Base-by-base conservation (phyloP, 2,797 vertebrate species). In the Eulemur mongoz region DNA sequence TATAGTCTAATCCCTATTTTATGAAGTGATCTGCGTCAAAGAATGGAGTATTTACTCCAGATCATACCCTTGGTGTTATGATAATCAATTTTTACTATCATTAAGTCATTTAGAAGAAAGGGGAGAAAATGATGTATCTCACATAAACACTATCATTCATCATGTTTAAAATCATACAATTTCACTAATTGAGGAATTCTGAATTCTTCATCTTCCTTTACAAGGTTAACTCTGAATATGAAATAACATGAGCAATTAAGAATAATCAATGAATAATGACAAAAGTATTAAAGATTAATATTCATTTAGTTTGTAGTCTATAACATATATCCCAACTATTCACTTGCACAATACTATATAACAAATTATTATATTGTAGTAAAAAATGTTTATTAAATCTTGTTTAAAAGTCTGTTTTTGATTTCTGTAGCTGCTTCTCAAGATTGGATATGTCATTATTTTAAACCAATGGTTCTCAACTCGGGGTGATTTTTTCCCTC, bases 21-120 rank as follows among this genome's bases (percentile, higher is more conserved):
- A 67, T 96, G 72, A 95, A 93, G 20, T 40, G 4, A 27, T 93
- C 52, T 97, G 79, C 48, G 93, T 90, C 81, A 91, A 97, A 76
- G 11, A 57, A 91, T 30, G 2, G 8, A 7, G 35, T 97, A 13
- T 69, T 94, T 89, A 78, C 81, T 95, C 38, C 15, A 94, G 69
- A 93, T 97, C 85, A 67, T 61, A 88, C 86, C 40, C 48, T 59
- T 78, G 92, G 23, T 52, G 1, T 79, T 82, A 48, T 93, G 54
- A 94, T 95, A 61, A 63, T 87, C 61, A 61, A 20, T 84, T 45
- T 95, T 45, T 91, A 92, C 94, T 86, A 86, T 87, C 50, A 79
- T 97, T 69, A 75, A 69, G 69, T 96, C 65, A 95, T 75, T 14
- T 69, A 90, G 84, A 45, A 23, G 86, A 87, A 80, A 67, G n/a